phyloP scores from a whole-genome alignment of 2,888 invertebrate genomes.

The Hedya salicella region DNA sequence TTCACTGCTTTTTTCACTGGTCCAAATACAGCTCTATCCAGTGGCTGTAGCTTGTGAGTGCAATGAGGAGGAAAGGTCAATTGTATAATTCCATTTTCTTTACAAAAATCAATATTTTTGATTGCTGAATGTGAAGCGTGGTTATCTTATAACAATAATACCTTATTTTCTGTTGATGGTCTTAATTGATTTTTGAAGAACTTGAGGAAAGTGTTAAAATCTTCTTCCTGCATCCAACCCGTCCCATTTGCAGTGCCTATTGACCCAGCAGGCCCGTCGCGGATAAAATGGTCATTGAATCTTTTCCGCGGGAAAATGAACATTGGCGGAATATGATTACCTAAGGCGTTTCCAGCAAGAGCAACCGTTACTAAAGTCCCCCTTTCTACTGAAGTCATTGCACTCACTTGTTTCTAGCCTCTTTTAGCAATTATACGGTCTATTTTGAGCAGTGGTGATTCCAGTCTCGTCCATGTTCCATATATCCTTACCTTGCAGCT shows the following conservation, averaged over 20 bases:
- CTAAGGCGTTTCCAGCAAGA: conserved; percentile 11
- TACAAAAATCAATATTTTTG: conserved; percentile 52
- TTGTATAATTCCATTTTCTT: conserved; percentile 53
- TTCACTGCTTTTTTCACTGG: conserved; percentile 56
- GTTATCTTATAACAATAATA: conserved; percentile 41
- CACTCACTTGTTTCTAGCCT: conserved; percentile 1
- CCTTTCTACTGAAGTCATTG: conserved; percentile 1
- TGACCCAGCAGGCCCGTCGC: conserved; percentile 52
- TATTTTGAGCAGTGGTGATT: conserved; percentile 54
- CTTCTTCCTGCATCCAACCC: conserved; percentile 47
- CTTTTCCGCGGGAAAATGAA: conserved; percentile 50
- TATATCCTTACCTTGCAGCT: conserved; percentile 51
- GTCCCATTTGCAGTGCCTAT: conserved; percentile 47
- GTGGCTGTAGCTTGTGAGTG: conserved; percentile 58
- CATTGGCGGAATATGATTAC: conserved; percentile 42
- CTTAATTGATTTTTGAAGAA: conserved; percentile 24
- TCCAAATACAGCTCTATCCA: conserved; percentile 56
- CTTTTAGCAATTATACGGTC: conserved; percentile 11
- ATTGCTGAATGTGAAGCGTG: conserved; percentile 42
- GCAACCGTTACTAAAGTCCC: conserved; percentile 8
- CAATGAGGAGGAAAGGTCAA: conserved; percentile 56
- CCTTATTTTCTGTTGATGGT: conserved; percentile 28
- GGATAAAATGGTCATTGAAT: conserved; percentile 49
- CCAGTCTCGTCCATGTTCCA: conserved; percentile 65
- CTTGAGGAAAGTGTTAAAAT: conserved; percentile 41